These are phyloP conservation scores for Tipula lateralis DNA, from an alignment of 2,888 invertebrate genomes.

Conservation along the genomic window DNA sequence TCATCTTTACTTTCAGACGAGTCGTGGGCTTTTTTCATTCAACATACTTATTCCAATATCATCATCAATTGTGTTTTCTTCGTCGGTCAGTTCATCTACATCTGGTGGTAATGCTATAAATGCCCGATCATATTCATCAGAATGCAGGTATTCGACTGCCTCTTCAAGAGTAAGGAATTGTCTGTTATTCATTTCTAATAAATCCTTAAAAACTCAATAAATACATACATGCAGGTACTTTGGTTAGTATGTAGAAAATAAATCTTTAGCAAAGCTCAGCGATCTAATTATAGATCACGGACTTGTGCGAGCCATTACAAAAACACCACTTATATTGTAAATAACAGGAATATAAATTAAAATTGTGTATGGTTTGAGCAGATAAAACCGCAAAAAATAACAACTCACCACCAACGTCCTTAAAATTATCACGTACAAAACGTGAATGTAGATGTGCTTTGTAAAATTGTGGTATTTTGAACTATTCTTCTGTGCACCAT, in stretches of 20 bases:
- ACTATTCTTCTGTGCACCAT: too few species aligned
- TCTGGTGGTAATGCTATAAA: too few species aligned
- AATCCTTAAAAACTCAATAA: too few species aligned
- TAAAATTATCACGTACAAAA: too few species aligned
- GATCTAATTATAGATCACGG: neutral
- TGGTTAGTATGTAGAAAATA: neutral
- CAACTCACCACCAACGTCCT: too few species aligned
- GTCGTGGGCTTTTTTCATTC: neutral
- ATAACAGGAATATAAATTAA: neutral
- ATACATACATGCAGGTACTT: neutral
- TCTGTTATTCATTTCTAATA: neutral
- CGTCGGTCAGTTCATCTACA: too few species aligned
- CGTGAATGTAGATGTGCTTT: too few species aligned
- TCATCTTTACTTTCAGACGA: neutral
- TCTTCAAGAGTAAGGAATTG: neutral
- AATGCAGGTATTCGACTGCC: too few species aligned
- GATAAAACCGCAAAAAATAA: too few species aligned
- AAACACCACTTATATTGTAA: neutral
- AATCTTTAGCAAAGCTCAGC: neutral
- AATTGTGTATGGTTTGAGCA: neutral
- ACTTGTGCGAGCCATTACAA: neutral
- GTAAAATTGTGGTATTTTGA: too few species aligned
- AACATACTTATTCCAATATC: neutral
- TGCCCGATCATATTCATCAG: too few species aligned
- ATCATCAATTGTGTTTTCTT: too few species aligned